Conservation (phyloP, 2,113 vertebrate genomes). For the Pangasianodon hypophthalmus region DNA sequence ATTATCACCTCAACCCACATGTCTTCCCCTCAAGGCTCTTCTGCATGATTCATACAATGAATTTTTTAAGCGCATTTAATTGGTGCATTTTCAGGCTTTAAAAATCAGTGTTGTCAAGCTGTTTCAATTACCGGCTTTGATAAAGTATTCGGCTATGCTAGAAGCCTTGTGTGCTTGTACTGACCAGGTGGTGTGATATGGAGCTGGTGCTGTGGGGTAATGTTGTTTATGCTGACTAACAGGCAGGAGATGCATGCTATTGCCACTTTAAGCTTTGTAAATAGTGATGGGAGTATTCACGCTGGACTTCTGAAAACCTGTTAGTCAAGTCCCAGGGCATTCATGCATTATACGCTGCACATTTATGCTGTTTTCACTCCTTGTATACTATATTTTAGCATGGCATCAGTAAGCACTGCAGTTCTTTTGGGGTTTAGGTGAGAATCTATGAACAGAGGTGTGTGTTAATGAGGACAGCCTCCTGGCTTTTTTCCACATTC, state of each 20-base stretch:
- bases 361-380: not conserved
- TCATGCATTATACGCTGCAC: not conserved
- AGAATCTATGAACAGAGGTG: not conserved
- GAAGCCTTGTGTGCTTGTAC: slow-evolving; percentile 1
- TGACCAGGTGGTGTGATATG: not conserved
- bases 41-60: slow-evolving; percentile 24
- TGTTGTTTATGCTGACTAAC: slow-evolving; percentile 14
- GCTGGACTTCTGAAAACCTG: not conserved
- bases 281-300: not conserved
- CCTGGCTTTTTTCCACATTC: not conserved
- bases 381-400: slow-evolving; percentile 12
- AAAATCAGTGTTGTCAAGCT: slow-evolving; percentile 1
- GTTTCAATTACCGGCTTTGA: slow-evolving; percentile 15
- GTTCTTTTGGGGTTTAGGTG: slow-evolving; percentile 9
- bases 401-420: not conserved
- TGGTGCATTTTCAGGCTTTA: not conserved
- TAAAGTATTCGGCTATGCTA: not conserved
- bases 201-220: not conserved
- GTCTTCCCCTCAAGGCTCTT: slow-evolving; percentile 33
- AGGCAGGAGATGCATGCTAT: not conserved
- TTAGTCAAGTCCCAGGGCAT: not conserved
- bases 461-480: slow-evolving; percentile 24
- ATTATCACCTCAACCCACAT: slow-evolving; percentile 53
- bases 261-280: not conserved
- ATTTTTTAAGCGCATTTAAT: not conserved